Evolutionary conservation across 2,797 vertebrate species (phyloP), one percentile per base, ranked within the genome.

Genomic region (Pantherophis vulpinus): DNA sequence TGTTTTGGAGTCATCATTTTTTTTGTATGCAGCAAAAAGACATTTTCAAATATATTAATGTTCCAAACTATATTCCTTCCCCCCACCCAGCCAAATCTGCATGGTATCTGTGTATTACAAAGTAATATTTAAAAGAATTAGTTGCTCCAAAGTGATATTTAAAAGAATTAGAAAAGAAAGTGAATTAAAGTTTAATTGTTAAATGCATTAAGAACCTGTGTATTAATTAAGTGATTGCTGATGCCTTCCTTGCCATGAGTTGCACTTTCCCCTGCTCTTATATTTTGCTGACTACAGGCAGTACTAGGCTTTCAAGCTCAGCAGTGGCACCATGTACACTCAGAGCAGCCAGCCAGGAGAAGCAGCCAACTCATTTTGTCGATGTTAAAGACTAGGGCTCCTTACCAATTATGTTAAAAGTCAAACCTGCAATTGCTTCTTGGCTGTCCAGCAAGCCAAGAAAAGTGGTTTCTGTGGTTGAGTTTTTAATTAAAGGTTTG

Each of bases 401-500:
- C 96, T 94, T 96, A 96, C 96, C 97, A 98, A 98, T 98, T 97
- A 97, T 90, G n/a, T 95, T 97, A 97, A 98, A 97, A 98, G 95
- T 97, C 96, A 95, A 95, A 94, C 95, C 95, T 97, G 92, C 93
- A 96, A 63, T 94, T 95, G 92, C 60, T 93, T 97, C 88, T 94
- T 93, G 88, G 86, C 86, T 93, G 74, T 95, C 93, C 51, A 91
- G 96, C 96, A 96, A 97, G 95, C 91, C 96, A 97, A 97, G 94
- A 54, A 90, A 95, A 94, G 95, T 93, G 90, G 93, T 70, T 92
- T 96, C 94, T 95, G 87, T 92, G 92, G 92, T 91, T 95, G 94
- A 95, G 93, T 95, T 96, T 92, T 97, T 96, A 96, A 97, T 97
- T 96, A 97, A 95, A 89, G 89, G 70, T 93, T 87, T 94, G 91